Evolutionary conservation across 1,140 invertebrate species (phyloP).

Genomic region (Dinothrombium tinctorium): DNA sequence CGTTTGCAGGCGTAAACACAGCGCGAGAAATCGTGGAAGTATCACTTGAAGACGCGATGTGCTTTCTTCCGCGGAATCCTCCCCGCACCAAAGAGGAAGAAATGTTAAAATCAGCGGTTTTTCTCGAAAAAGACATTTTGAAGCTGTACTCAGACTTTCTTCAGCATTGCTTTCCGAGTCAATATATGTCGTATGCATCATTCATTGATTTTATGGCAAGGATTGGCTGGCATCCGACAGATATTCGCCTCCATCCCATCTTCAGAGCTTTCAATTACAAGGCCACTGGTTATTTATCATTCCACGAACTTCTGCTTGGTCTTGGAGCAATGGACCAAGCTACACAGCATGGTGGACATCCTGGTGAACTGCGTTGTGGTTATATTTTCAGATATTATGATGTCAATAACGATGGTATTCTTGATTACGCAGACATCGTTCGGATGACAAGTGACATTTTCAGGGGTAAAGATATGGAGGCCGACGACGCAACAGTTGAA

Average conservation of each 20-base stretch:
- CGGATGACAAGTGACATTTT: slow-evolving; percentile 1
- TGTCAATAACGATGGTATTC: slow-evolving; percentile 21
- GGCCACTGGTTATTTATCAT: slow-evolving; percentile 17
- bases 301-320: slow-evolving; percentile 26
- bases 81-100: slow-evolving; percentile 6
- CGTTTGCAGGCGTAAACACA: background rate
- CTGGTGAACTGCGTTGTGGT: slow-evolving; percentile 29
- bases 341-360: slow-evolving; percentile 29
- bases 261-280: slow-evolving; percentile 9
- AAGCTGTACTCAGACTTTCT: slow-evolving; percentile 8
- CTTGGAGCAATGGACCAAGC: slow-evolving; percentile 27
- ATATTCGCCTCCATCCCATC: background rate
- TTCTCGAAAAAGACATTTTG: slow-evolving; percentile 5
- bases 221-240: background rate
- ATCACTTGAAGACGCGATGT: slow-evolving; percentile 5
- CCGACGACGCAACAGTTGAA: background rate
- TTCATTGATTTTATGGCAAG: slow-evolving; percentile 8
- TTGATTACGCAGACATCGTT: slow-evolving; percentile 13
- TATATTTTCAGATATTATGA: slow-evolving; percentile 32
- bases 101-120: slow-evolving; percentile 5
- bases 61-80: slow-evolving; percentile 3
- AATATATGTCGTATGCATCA: slow-evolving; percentile 1
- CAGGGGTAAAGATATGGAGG: background rate
- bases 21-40: background rate
- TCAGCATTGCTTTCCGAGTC: slow-evolving; percentile 9